Conservation (phyloP, 2,888 invertebrate species). For the Zygothrica quintamaculata region DNA sequence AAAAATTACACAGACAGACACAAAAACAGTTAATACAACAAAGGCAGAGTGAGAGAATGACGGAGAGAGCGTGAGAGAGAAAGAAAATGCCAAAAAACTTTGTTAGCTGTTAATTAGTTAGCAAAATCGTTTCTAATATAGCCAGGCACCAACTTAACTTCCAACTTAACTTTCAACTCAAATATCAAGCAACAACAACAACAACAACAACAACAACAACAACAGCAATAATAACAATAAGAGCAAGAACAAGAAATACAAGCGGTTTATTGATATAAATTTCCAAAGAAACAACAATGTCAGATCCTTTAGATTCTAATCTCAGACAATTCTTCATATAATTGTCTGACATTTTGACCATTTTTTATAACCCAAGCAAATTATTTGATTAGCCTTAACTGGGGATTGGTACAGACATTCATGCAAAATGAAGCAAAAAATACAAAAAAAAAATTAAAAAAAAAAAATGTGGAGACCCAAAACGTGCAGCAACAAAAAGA, state of each 20-base stretch:
- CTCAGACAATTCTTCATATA: constrained; percentile 32
- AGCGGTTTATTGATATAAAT: constrained; percentile 60
- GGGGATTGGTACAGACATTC: constrained; percentile 11
- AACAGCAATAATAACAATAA: no score
- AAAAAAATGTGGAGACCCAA: constrained; percentile 23
- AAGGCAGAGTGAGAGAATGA: no score
- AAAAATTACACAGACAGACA: constrained; percentile 79
- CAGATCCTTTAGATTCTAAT: constrained; percentile 47
- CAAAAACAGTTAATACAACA: constrained; percentile 67
- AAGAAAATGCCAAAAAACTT: constrained; percentile 46
- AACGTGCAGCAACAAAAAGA: constrained; percentile 25
- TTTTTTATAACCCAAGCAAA: constrained; percentile 60
- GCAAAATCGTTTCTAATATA: constrained; percentile 64
- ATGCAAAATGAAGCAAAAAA: constrained; percentile 49
- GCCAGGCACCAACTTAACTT: constrained; percentile 45
- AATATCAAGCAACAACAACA: no score
- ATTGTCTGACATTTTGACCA: constrained; percentile 43
- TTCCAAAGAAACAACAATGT: constrained; percentile 62
- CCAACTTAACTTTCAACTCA: no score
- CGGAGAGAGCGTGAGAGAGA: constrained; percentile 29
- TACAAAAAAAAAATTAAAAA: no score
- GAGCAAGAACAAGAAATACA: constrained; percentile 49
- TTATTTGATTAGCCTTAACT: constrained; percentile 69
- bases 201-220: no score
- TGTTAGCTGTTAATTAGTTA: constrained; percentile 67